phyloP scores from a whole-genome alignment of 2,113 vertebrate genomes.

The Forbesichthys papilliferus region DNA sequence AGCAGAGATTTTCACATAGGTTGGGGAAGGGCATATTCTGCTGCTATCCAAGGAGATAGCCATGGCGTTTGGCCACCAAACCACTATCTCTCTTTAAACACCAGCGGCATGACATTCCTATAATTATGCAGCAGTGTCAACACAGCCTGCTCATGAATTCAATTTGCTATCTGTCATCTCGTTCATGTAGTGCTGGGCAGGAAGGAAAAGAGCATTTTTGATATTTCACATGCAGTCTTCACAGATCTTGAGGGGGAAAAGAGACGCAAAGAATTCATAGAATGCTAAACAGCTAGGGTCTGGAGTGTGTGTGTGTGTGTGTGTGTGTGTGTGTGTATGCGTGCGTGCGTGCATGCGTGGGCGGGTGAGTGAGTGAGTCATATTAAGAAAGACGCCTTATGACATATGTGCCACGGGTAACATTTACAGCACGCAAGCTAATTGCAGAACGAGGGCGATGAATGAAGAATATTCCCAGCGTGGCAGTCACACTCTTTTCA shows the following conservation, averaged over 20 bases:
- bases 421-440: too few species aligned
- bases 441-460: too few species aligned
- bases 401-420: too few species aligned
- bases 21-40: constrained; percentile 9
- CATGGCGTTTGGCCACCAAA: constrained; percentile 26
- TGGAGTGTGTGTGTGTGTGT: too few species aligned
- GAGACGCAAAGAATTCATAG: constrained; percentile 29
- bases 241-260: constrained; percentile 42
- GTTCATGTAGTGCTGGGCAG: constrained; percentile 47
- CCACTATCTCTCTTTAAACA: constrained; percentile 42
- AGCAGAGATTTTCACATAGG: constrained; percentile 8
- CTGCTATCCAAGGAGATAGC: constrained; percentile 19
- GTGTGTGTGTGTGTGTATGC: too few species aligned
- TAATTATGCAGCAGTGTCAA: constrained; percentile 73
- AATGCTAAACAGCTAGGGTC: too few species aligned
- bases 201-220: constrained; percentile 60
- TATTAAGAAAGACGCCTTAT: too few species aligned
- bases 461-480: too few species aligned
- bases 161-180: constrained; percentile 75
- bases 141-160: constrained; percentile 72
- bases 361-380: too few species aligned
- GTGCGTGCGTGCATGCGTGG: too few species aligned
- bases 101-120: constrained; percentile 54
- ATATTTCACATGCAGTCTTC: constrained; percentile 54
- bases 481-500: too few species aligned